A percentile compares a stretch with the other conserved stretches of the same genome.
Conservation (phyloP, 1,140 invertebrate species). For the Patella vulgata region DNA sequence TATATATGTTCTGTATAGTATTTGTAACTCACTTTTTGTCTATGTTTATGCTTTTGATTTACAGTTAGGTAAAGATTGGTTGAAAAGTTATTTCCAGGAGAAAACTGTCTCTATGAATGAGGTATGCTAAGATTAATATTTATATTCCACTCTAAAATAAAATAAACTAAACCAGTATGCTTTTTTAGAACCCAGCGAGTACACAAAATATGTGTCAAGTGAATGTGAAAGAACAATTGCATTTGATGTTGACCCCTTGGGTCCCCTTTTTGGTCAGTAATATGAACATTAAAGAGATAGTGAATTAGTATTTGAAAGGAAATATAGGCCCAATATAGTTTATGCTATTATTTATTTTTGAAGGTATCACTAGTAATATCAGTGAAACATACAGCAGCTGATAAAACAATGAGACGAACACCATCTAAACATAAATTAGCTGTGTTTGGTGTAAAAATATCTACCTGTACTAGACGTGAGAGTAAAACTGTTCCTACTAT, state of each 20-base stretch:
- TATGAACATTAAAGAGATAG: not conserved
- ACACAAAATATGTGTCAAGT: too few species aligned
- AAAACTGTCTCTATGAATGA: conserved; percentile 71
- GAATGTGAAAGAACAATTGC: too few species aligned
- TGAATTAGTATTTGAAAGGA: conserved; percentile 6
- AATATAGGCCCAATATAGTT: too few species aligned
- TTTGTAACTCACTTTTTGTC: conserved; percentile 5
- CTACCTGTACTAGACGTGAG: conserved; percentile 37
- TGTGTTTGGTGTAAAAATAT: conserved; percentile 47
- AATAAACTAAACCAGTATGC: too few species aligned
- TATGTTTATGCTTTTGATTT: conserved; percentile 47
- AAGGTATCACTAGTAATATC: conserved; percentile 49
- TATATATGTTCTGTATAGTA: too few species aligned
- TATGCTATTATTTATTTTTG: conserved; percentile 11
- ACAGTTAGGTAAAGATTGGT: conserved; percentile 76
- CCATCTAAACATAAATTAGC: conserved; percentile 44
- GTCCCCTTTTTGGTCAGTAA: too few species aligned
- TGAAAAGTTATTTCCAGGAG: conserved; percentile 70
- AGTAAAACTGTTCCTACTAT: conserved; percentile 51
- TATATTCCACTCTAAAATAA: too few species aligned
- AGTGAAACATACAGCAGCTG: conserved; percentile 43
- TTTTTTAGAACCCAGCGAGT: too few species aligned
- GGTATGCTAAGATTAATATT: too few species aligned
- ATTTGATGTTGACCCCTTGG: too few species aligned
- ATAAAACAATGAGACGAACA: conserved; percentile 45